phyloP scores from a whole-genome alignment of 2,113 vertebrate species.

The Crocuta crocuta region DNA sequence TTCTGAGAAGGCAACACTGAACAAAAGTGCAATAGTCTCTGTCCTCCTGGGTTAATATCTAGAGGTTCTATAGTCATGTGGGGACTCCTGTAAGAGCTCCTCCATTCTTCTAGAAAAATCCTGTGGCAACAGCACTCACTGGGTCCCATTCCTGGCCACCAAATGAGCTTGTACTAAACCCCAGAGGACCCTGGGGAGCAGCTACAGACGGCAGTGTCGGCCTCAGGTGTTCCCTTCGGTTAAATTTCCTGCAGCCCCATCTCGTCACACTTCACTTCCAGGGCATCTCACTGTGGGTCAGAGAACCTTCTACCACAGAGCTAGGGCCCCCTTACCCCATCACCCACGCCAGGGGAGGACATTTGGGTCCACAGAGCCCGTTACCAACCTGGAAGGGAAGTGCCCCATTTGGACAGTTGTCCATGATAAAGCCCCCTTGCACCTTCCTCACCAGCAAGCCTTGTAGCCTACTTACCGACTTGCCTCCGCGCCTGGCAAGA shows the following conservation, averaged over 20 bases:
- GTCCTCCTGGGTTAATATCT: neutral
- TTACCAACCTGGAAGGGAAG: neutral
- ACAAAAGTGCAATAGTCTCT: neutral
- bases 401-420: neutral
- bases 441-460: neutral
- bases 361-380: neutral
- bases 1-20: neutral
- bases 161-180: no score
- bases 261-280: neutral
- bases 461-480: neutral
- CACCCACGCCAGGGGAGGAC: neutral
- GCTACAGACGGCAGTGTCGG: fast-evolving
- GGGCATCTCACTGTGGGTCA: neutral
- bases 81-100: neutral
- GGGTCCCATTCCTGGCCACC: neutral
- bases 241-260: neutral
- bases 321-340: neutral
- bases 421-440: neutral
- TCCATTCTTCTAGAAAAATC: neutral
- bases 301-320: neutral
- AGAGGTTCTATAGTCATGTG: neutral
- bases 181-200: neutral
- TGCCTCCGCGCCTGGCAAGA: neutral
- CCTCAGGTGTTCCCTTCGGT: neutral
- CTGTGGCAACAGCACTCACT: neutral